These are phyloP conservation scores for Rotaria sp. DNA, from an alignment of 2,888 invertebrate species.

Conservation along the genomic window DNA sequence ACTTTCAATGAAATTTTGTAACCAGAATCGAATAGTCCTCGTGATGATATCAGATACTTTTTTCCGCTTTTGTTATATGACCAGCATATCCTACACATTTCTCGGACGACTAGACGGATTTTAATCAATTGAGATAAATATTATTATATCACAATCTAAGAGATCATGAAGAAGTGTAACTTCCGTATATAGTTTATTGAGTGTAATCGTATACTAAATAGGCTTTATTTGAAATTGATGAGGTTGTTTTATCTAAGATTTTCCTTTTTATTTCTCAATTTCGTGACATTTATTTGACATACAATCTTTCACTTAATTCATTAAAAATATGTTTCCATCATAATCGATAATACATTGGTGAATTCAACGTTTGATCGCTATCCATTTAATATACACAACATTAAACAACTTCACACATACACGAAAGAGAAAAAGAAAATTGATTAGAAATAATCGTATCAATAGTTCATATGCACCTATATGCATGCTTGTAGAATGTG, in stretches of 20 bases:
- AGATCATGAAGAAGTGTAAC: background rate
- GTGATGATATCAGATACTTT: no score
- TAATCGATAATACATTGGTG: background rate
- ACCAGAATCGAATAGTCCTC: no score
- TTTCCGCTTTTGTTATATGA: no score
- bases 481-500: background rate
- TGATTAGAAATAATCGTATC: conserved; percentile 19
- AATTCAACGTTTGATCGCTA: background rate
- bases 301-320: background rate
- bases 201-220: background rate
- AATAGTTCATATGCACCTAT: background rate
- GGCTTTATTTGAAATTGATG: background rate
- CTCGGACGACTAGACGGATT: no score
- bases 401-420: conserved; percentile 19
- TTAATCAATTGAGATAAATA: background rate
- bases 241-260: background rate
- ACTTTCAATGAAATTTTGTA: no score
- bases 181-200: background rate
- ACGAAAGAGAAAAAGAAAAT: background rate
- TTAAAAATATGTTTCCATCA: background rate
- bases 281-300: background rate
- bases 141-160: background rate
- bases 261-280: background rate
- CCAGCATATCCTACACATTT: no score
- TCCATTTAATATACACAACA: conserved; percentile 14